Evolutionary conservation across 2,888 invertebrate species (phyloP).

Genomic region (Andrena trimmerana): DNA sequence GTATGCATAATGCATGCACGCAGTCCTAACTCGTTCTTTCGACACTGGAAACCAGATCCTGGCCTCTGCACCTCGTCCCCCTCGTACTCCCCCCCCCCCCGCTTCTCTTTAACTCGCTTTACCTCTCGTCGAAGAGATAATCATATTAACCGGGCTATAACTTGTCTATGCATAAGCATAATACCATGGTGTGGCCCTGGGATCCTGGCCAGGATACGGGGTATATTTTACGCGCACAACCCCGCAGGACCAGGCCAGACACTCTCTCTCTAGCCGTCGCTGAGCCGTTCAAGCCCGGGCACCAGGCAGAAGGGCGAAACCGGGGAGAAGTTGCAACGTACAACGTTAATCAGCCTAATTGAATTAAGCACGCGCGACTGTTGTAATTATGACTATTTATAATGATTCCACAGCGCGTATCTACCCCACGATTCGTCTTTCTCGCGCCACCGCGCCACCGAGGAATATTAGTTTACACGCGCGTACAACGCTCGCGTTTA

Average conservation of each 20-base stretch:
- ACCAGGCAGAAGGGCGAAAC: slow-evolving; percentile 59
- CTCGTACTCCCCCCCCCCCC: slow-evolving; percentile 16
- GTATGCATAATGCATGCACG: slow-evolving; percentile 50
- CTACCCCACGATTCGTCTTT: slow-evolving; percentile 57
- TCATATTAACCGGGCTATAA: slow-evolving; percentile 83
- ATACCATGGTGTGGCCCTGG: slow-evolving; percentile 78
- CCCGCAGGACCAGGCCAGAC: slow-evolving; percentile 62
- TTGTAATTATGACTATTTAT: slow-evolving; percentile 85
- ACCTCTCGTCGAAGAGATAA: slow-evolving; percentile 82
- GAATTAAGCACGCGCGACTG: slow-evolving; percentile 84
- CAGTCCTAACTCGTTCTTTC: slow-evolving; percentile 47
- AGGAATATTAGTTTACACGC: slow-evolving; percentile 73
- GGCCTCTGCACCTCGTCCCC: slow-evolving; percentile 45
- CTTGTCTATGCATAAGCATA: slow-evolving; percentile 85
- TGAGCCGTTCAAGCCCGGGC: slow-evolving; percentile 52
- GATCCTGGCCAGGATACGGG: slow-evolving; percentile 81
- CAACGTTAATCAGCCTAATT: slow-evolving; percentile 85
- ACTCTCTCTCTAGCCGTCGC: slow-evolving; percentile 58
- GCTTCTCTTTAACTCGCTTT: slow-evolving; percentile 53
- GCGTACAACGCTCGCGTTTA: slow-evolving; percentile 56
- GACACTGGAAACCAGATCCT: slow-evolving; percentile 39
- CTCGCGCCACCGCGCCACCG: slow-evolving; percentile 35
- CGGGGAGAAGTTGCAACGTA: slow-evolving; percentile 78
- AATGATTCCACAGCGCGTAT: slow-evolving; percentile 79
- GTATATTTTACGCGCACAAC: slow-evolving; percentile 79